Conservation (phyloP, 2,888 invertebrate genomes). For the Aspidapion aeneum region DNA sequence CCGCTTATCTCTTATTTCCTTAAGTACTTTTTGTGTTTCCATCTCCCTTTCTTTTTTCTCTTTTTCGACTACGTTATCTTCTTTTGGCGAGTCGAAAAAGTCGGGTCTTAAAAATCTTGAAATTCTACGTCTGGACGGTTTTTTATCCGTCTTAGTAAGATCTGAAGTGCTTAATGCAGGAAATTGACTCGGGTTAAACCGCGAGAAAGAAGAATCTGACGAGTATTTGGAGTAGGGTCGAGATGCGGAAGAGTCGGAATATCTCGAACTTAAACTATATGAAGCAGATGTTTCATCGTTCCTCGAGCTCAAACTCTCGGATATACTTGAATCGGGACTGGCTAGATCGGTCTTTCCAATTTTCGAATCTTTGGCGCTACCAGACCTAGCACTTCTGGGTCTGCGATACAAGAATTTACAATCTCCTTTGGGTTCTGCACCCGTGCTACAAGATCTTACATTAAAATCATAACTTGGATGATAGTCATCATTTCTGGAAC, state of each 20-base stretch:
- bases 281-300: slow-evolving; percentile 30
- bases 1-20: slow-evolving; percentile 64
- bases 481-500: slow-evolving; percentile 25
- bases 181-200: slow-evolving; percentile 31
- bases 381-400: slow-evolving; percentile 34
- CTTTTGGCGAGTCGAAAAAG: slow-evolving; percentile 64
- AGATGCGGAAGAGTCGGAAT: slow-evolving; percentile 34
- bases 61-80: slow-evolving; percentile 61
- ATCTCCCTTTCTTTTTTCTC: slow-evolving; percentile 63
- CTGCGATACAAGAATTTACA: slow-evolving; percentile 29
- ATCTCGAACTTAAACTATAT: slow-evolving; percentile 32
- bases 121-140: slow-evolving; percentile 52
- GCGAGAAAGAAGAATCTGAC: slow-evolving; percentile 28
- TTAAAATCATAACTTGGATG: slow-evolving; percentile 31
- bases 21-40: slow-evolving; percentile 63
- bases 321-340: slow-evolving; percentile 43
- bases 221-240: slow-evolving; percentile 35
- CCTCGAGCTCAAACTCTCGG: slow-evolving; percentile 36
- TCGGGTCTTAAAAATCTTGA: slow-evolving; percentile 76
- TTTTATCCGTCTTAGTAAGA: slow-evolving; percentile 41
- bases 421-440: slow-evolving; percentile 33
- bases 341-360: slow-evolving; percentile 27
- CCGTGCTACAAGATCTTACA: slow-evolving; percentile 35
- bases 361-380: slow-evolving; percentile 35
- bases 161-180: slow-evolving; percentile 27